Base-by-base conservation (phyloP, 2,113 vertebrate species). In the Genyomyrus donnyi region DNA sequence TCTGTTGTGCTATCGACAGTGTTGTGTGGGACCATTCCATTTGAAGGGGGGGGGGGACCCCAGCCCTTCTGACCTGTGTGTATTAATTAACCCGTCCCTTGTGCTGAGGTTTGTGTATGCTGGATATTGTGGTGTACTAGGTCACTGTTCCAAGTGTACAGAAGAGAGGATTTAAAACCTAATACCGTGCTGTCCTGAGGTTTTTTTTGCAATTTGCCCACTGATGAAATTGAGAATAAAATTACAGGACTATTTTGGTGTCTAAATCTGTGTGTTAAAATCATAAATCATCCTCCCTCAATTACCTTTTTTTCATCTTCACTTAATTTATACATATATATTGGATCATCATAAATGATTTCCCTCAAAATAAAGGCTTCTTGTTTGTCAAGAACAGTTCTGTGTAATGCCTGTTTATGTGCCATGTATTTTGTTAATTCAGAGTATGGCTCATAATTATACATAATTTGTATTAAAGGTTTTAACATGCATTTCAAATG, bases 61-160 rank as follows among this genome's bases (percentile, higher is more conserved):
- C 94, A 96, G 94, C 96, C 94, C 96, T 96, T 96, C 95, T 96
- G 95, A 96, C 94, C 94, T 94, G 94, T 97, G 93, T 96, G 97
- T 96, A 94, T 96, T 96, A 96, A 97, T 96, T 96, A 97, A 97
- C 96, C 93, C 95, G 94, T 93, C 91, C 91, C 95, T 90, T 87
- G 91, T 92, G 95, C 95, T 95, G 94, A 95, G 94, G 96, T 97
- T 96, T 96, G 96, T 96, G 96, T 97, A 95, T 96, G 96, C 96
- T 97, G 96, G 96, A 95, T 97, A 96, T 97, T 95, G 97, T 98
- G 96, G 96, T 97, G 95, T 96, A 97, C 96, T 96, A 96, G 96
- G 96, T 97, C 96, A 96, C 96, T 97, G 95, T 94, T 95, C 95
- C 92, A 95, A 96, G 95, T 96, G 96, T 97, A 96, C 96, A 97